Conservation (phyloP, 2,797 vertebrate genomes). For the Sandelia bainsii region DNA sequence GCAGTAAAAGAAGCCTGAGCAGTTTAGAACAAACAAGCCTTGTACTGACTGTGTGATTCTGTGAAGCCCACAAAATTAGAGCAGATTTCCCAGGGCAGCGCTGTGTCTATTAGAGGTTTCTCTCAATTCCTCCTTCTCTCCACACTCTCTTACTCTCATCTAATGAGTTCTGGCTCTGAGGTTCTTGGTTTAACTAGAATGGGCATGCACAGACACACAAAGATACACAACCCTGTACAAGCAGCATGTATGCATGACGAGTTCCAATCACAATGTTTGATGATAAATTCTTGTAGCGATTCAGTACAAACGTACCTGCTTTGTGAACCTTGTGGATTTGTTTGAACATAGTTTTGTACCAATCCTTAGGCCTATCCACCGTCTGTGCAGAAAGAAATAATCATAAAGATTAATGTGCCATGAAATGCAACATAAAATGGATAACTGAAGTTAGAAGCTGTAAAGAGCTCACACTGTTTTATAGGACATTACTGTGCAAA, state of each 20-base stretch:
- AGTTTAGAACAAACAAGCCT: slow-evolving; percentile 71
- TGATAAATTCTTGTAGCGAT: slow-evolving; percentile 17
- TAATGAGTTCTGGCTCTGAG: slow-evolving; percentile 76
- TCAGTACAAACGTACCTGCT: slow-evolving; percentile 85
- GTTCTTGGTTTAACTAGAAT: slow-evolving; percentile 56
- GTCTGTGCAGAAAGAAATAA: slow-evolving; percentile 84
- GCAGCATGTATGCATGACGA: slow-evolving; percentile 24
- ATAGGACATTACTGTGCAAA: slow-evolving; percentile 12
- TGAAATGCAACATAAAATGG: slow-evolving; percentile 38
- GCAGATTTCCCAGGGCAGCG: slow-evolving; percentile 71
- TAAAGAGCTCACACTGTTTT: slow-evolving; percentile 29
- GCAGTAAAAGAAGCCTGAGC: slow-evolving; percentile 47
- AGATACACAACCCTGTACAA: slow-evolving; percentile 13
- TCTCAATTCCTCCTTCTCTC: slow-evolving; percentile 53
- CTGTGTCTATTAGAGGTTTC: slow-evolving; percentile 65
- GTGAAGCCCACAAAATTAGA: slow-evolving; percentile 63
- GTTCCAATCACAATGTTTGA: slow-evolving; percentile 15
- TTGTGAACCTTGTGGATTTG: slow-evolving; percentile 99
- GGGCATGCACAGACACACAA: slow-evolving; percentile 36
- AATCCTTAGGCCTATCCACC: slow-evolving; percentile 98
- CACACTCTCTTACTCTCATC: slow-evolving; percentile 46
- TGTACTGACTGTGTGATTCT: slow-evolving; percentile 64
- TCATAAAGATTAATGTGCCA: slow-evolving; percentile 30
- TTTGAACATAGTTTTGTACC: slow-evolving; percentile 99
- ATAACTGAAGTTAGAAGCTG: slow-evolving; percentile 10